Base-by-base conservation (phyloP, 1,140 invertebrate genomes). In the Idris sp. region DNA sequence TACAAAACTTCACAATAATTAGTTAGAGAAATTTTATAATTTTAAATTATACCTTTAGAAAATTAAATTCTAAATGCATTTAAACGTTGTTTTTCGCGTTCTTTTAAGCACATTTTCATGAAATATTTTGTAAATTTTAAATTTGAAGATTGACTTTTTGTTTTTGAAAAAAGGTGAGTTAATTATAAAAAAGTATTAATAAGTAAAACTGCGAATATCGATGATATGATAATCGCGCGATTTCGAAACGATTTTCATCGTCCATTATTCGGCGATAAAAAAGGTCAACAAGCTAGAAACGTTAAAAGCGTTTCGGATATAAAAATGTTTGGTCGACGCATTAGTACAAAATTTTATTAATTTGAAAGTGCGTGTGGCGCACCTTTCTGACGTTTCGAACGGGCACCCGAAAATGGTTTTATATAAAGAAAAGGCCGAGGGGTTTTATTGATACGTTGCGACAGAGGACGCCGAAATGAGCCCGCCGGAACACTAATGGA, bases 391-490 rank as follows among this genome's bases (percentile, higher is more conserved):
- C 41, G 36, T 44, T 62, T 30, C 62, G 7, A 44, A 16, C 11
- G 41, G 56, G 28, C 64, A 61, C 30, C 56, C 36, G 68, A 73
- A 77, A 72, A 76, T 68, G 59, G 36, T 62, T 71, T 46, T 54
- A 38, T 3, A 74, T 48, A 28, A 19, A 59, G 22, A 54, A 48
- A 59, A 62, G 31, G 62, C 46, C n/a, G 43, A 13, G 26, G 51
- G 64, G 74, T 73, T 82, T 80, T 79, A 79, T 79, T 77, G 79
- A 79, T 77, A 77, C 67, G 62, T 80, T 68, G 76, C 67, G 76
- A 78, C 73, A 73, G 78, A 74, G 64, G 72, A 67, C 68, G 71
- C 68, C 72, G 65, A 71, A 76, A 69, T 65, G 56, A 74, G 58
- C 62, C 61, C 44, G 48, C 22, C 40, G 11, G 49, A 69, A 51